These are phyloP conservation scores for Athripsodes cinereus DNA, from an alignment of 2,888 invertebrate genomes.

Conservation along the genomic window DNA sequence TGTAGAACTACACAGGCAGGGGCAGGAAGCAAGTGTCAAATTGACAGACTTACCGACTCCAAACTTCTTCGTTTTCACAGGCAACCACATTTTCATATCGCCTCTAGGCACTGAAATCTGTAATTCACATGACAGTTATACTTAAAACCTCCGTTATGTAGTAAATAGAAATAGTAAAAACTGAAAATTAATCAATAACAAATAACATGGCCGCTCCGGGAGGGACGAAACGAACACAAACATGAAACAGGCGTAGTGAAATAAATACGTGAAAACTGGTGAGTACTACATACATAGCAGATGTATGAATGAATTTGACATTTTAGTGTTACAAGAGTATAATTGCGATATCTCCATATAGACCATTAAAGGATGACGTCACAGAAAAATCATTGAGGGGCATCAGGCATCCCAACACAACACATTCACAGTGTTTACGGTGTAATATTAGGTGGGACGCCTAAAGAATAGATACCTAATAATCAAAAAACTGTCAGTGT, in stretches of 20 bases:
- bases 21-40: conserved; percentile 24
- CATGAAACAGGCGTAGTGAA: conserved; percentile 11
- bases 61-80: conserved; percentile 24
- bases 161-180: background rate
- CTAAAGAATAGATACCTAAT: no score
- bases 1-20: conserved; percentile 13
- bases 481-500: no score
- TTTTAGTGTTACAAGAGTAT: conserved; percentile 11
- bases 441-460: no score
- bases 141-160: background rate
- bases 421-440: no score
- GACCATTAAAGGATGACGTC: no score
- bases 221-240: conserved; percentile 14
- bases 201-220: conserved; percentile 24
- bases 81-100: conserved; percentile 24
- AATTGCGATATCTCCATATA: no score
- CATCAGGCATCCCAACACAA: no score
- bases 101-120: background rate
- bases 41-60: conserved; percentile 26
- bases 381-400: no score
- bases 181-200: conserved; percentile 23
- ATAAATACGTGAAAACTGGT: no score
- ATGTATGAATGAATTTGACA: conserved; percentile 24
- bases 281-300: background rate
- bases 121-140: conserved; percentile 14